Evolutionary conservation across 2,113 vertebrate species (phyloP), one percentile per base, ranked within the genome.

Genomic region (Petrocephalus zakoni): DNA sequence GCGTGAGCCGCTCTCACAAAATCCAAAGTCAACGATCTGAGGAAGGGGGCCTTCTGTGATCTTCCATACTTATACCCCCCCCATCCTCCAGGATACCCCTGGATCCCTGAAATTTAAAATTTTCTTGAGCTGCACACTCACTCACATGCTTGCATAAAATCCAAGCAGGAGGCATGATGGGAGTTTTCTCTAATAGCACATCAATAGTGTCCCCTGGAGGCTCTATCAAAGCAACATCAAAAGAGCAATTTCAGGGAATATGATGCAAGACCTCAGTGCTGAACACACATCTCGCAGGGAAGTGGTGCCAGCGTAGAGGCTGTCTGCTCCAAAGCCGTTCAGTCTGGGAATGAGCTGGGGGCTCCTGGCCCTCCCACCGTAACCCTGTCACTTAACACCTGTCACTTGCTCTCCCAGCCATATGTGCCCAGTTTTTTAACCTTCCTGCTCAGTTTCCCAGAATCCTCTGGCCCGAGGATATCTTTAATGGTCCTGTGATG

Each of bases 191-290:
- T 81, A 88, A 81, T 82, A 21, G 49, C 72, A 82, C 72, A 55
- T 88, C 68, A 88, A 81, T 81, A 81, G 25, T n/a, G 37, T 61
- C 42, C 72, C 72, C 87, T 1, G 29, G 56, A 88, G 87, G 87
- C 15, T 22, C 87, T 81, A 34, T 51, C 87, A 78, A 21, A 78
- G 22, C 46, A 34, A 68, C 87, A 78, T 78, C 61, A 88, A 78
- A 88, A 78, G 61, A 88, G 61, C 22, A 53, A 37, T 78, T 81
- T 75, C 87, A 78, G 87, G 72, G 72, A 37, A 29, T 11, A 37
- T 53, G 68, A 88, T 56, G 68, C 49, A 37, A 81, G 68, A 53
- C 4, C 13, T 19, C 34, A 72, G 52, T 51, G 13, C 61, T 87
- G 86, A 68, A 47, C 56, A 25, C 15, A 51, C 46, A 25, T 53